Evolutionary conservation across 2,113 vertebrate species (phyloP).

Genomic region (Spilogale gracilis): DNA sequence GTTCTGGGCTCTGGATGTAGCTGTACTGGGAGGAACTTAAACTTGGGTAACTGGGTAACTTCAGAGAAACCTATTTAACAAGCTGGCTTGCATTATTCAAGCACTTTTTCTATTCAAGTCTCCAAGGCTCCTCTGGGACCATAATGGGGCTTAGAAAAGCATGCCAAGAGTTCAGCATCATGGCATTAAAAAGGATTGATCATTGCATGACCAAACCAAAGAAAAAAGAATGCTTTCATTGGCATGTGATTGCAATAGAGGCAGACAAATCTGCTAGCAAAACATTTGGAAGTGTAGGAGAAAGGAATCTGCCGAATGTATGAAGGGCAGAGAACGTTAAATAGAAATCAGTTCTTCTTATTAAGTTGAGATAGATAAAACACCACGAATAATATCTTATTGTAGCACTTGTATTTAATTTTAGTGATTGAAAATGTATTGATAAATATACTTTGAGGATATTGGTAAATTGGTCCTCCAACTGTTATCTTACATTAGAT

Average conservation of each 20-base stretch:
- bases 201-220: not conserved
- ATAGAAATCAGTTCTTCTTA: not conserved
- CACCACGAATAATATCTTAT: not conserved
- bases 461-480: not conserved
- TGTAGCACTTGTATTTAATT: not conserved
- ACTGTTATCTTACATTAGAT: not conserved
- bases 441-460: not conserved
- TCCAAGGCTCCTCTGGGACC: not conserved
- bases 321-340: not conserved
- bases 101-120: not conserved
- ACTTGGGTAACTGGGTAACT: not conserved
- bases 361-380: not conserved
- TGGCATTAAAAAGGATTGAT: not conserved
- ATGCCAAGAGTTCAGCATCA: no score
- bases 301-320: not conserved
- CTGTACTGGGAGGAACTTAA: not conserved
- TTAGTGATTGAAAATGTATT: not conserved
- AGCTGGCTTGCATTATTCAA: not conserved
- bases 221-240: not conserved
- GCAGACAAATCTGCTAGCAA: not conserved
- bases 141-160: not conserved
- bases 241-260: not conserved
- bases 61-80: not conserved
- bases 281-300: not conserved
- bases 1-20: not conserved